phyloP scores from a whole-genome alignment of 1,140 invertebrate species.

The Lepidurus packardi region DNA sequence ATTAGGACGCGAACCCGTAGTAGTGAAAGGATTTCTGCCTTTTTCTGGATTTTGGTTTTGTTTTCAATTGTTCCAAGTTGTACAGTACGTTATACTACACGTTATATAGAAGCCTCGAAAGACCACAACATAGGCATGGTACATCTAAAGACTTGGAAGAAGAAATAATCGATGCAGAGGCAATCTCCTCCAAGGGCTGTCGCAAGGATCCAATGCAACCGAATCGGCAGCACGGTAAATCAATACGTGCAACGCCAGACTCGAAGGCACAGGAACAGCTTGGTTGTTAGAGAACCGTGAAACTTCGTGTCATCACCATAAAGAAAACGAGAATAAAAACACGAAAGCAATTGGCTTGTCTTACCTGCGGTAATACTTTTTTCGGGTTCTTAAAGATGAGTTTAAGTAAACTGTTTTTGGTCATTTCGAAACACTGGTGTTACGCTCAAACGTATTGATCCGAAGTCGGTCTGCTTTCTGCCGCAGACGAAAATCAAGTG shows the following conservation, averaged over 20 bases:
- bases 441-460: not conserved
- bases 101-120: not conserved
- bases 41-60: no score
- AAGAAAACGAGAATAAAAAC: not conserved
- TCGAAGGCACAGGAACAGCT: constrained; percentile 2
- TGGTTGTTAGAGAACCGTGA: not conserved
- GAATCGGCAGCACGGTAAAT: not conserved
- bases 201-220: constrained; percentile 13
- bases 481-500: not conserved
- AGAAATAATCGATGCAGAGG: constrained; percentile 4
- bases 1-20: no score
- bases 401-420: not conserved
- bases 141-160: not conserved
- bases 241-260: constrained; percentile 14
- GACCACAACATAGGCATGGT: not conserved
- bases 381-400: not conserved
- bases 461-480: not conserved
- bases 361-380: not conserved
- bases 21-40: no score
- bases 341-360: not conserved
- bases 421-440: not conserved
- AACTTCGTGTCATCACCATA: not conserved
- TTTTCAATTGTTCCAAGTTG: no score
- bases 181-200: not conserved
- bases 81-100: not conserved